Percentiles rank a stretch among this genome's conserved stretches.
phyloP scores from a whole-genome alignment of 2,113 vertebrate species.

The Epinephelus fuscoguttatus region DNA sequence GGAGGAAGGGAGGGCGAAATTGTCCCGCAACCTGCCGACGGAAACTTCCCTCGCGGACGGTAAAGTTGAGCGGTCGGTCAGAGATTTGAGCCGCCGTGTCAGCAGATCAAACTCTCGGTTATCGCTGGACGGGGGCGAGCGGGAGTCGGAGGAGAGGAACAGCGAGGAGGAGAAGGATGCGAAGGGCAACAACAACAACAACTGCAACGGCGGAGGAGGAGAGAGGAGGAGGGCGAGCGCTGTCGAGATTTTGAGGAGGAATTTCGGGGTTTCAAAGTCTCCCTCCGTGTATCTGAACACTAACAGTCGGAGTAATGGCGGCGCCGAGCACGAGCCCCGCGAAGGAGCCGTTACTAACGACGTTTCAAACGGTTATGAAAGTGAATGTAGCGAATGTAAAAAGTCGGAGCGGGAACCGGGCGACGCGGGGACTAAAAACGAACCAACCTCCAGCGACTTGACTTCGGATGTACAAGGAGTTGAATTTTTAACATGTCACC shows the following conservation, averaged over 20 bases:
- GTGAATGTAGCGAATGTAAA: slow-evolving; percentile 27
- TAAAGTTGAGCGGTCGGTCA: slow-evolving; percentile 72
- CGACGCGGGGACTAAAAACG: slow-evolving; percentile 47
- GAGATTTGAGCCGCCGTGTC: slow-evolving; percentile 68
- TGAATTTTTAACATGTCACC: slow-evolving; percentile 31
- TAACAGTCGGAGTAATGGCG: slow-evolving; percentile 51
- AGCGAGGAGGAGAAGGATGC: slow-evolving; percentile 62
- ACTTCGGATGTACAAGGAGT: slow-evolving; percentile 39
- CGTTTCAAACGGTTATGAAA: not conserved
- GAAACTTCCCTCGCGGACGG: slow-evolving; percentile 67
- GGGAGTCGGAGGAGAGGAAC: slow-evolving; percentile 48
- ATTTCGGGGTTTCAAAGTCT: slow-evolving; percentile 71
- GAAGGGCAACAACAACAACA: slow-evolving; percentile 74
- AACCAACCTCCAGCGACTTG: slow-evolving; percentile 48
- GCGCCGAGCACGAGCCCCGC: slow-evolving; percentile 24
- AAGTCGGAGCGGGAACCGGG: slow-evolving; percentile 54
- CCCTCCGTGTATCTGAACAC: slow-evolving; percentile 21
- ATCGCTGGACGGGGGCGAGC: slow-evolving; percentile 46
- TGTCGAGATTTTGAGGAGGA: slow-evolving; percentile 78
- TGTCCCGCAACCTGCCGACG: slow-evolving; percentile 63
- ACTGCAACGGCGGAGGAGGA: slow-evolving; percentile 68
- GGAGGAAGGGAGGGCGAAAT: slow-evolving; percentile 70
- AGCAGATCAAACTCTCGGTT: slow-evolving; percentile 48
- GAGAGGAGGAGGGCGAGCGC: slow-evolving; percentile 72
- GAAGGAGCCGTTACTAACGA: slow-evolving; percentile 3